Evolutionary conservation across 1,140 invertebrate species (phyloP).

Genomic region (Trinorchestia longiramus): DNA sequence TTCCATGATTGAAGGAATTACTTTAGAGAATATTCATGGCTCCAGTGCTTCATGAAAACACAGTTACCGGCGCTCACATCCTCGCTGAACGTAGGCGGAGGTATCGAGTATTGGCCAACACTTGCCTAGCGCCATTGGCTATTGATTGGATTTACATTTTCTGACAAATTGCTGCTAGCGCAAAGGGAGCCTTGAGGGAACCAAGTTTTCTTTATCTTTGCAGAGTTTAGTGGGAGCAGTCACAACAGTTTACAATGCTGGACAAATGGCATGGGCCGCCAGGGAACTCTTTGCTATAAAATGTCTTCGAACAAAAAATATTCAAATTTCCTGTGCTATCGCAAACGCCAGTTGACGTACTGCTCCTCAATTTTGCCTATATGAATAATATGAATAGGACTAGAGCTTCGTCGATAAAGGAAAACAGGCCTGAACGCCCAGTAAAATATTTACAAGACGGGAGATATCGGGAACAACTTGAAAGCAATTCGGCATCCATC

Average conservation of each 20-base stretch:
- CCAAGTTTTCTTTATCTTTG: conserved; percentile 38
- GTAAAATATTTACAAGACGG: background rate
- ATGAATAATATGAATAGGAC: background rate
- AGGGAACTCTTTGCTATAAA: background rate
- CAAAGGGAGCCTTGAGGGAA: background rate
- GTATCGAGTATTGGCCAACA: conserved; percentile 24
- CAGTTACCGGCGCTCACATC: background rate
- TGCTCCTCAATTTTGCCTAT: background rate
- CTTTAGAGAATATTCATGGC: background rate
- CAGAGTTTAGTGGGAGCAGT: conserved; percentile 17
- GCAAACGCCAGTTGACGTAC: conserved; percentile 11
- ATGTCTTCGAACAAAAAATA: background rate
- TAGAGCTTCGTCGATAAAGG: background rate
- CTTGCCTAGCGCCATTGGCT: background rate
- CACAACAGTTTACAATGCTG: conserved; percentile 20
- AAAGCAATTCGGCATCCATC: background rate
- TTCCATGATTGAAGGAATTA: background rate
- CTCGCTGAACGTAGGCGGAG: background rate
- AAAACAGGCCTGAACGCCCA: background rate
- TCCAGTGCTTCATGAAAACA: background rate
- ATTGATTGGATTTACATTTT: conserved; percentile 43
- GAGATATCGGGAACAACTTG: background rate
- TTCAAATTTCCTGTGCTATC: conserved; percentile 30
- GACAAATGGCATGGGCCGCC: background rate
- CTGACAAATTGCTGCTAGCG: conserved; percentile 36